Evolutionary conservation across 2,113 vertebrate genomes (phyloP).

Genomic region (Planiliza haematocheilus): DNA sequence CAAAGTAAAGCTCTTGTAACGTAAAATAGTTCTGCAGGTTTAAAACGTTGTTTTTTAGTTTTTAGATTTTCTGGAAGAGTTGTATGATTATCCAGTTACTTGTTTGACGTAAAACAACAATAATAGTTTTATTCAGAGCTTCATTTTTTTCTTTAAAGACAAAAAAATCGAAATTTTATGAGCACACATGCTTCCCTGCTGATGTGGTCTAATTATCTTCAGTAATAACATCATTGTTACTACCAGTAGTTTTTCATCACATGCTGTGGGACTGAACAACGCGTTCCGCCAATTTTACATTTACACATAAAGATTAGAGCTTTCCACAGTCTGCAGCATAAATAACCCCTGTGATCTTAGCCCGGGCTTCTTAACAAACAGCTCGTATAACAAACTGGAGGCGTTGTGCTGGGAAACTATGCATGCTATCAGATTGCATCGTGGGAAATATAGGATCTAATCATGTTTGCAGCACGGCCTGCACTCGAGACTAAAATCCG

Average conservation of each 20-base stretch:
- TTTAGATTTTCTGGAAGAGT: not conserved
- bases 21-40: not conserved
- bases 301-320: not conserved
- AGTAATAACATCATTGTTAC: slow-evolving; percentile 7
- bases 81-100: slow-evolving; percentile 1
- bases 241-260: not conserved
- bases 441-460: slow-evolving; percentile 12
- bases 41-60: slow-evolving; percentile 4
- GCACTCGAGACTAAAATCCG: not conserved
- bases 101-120: too few relatives aligned
- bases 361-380: not conserved
- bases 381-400: not conserved
- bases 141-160: not conserved
- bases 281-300: not conserved
- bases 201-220: slow-evolving; percentile 33
- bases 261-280: slow-evolving; percentile 6
- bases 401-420: not conserved
- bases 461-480: not conserved
- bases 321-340: not conserved
- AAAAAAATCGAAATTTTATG: not conserved
- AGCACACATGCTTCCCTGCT: slow-evolving; percentile 10
- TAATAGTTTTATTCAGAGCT: too few relatives aligned
- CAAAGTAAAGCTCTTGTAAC: slow-evolving; percentile 33
- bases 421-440: not conserved
- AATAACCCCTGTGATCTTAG: not conserved